Percentiles rank a stretch among this genome's conserved stretches.
Evolutionary conservation across 1,140 invertebrate genomes (phyloP).

Genomic region (Drosophila lacteicornis): DNA sequence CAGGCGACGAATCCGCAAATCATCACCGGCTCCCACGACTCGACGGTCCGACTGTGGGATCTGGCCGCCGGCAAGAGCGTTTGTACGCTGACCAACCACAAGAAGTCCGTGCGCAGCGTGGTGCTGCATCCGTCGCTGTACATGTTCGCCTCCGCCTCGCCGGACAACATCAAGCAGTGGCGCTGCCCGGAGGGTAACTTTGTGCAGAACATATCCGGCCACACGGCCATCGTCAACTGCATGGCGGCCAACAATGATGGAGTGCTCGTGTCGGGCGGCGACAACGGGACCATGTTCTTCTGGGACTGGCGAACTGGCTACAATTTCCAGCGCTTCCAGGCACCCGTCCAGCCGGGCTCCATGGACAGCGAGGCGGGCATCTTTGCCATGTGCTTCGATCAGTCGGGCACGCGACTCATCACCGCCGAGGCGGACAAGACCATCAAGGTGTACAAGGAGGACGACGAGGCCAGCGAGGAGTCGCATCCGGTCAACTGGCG

Average conservation of each 20-base stretch:
- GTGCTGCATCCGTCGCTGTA: constrained; percentile 96
- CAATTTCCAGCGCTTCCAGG: constrained; percentile 97
- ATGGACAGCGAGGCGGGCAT: constrained; percentile 99
- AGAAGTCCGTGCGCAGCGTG: constrained; percentile 98
- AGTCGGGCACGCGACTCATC: constrained; percentile 96
- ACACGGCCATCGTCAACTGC: constrained; percentile 99
- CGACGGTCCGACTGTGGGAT: constrained; percentile 98
- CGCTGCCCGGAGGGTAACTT: constrained; percentile 99
- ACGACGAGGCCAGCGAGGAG: constrained; percentile 98
- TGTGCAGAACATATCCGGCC: constrained; percentile 98
- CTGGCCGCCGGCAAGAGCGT: constrained; percentile 97
- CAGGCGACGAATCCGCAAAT: constrained; percentile 97
- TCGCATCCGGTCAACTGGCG: constrained; percentile 98
- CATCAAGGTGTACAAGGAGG: constrained; percentile 99
- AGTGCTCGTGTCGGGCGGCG: constrained; percentile 98
- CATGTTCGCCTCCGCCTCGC: constrained; percentile 98
- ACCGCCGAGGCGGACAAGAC: constrained; percentile 99
- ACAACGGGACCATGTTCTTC: constrained; percentile 99
- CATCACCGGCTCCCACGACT: constrained; percentile 93
- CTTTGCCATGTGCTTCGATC: constrained; percentile 97
- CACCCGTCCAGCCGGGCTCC: constrained; percentile 98
- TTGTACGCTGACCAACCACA: constrained; percentile 99
- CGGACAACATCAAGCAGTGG: constrained; percentile 99
- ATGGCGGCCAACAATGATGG: constrained; percentile 97
- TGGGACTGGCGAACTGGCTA: constrained; percentile 99